Evolutionary conservation across 2,888 invertebrate genomes (phyloP).

Genomic region (Hoplodrina blanda): DNA sequence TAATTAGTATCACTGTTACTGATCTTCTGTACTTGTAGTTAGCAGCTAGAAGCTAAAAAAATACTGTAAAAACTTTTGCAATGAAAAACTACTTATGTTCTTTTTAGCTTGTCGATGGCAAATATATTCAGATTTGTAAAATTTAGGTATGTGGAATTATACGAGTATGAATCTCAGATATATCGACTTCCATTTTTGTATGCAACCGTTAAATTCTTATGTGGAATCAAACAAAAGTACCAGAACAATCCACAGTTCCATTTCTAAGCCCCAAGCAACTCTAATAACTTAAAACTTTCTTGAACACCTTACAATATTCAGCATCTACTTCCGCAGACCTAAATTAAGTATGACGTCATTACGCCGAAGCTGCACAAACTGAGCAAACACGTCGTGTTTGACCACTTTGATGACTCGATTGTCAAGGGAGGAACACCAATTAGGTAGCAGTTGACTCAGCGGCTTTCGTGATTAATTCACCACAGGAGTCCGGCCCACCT

Average conservation of each 20-base stretch:
- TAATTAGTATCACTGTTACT: too few relatives aligned
- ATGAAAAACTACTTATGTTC: too few relatives aligned
- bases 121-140: too few relatives aligned
- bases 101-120: too few relatives aligned
- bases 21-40: too few relatives aligned
- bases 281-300: conserved; percentile 2
- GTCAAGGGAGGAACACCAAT: conserved; percentile 74
- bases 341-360: conserved; percentile 56
- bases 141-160: too few relatives aligned
- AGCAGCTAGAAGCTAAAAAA: too few relatives aligned
- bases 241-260: not conserved
- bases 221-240: not conserved
- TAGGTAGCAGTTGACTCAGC: conserved; percentile 79
- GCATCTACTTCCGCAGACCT: conserved; percentile 7
- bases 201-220: too few relatives aligned
- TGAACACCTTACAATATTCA: conserved; percentile 23
- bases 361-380: conserved; percentile 42
- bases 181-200: too few relatives aligned
- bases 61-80: too few relatives aligned
- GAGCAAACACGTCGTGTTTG: conserved; percentile 63
- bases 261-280: not conserved
- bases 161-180: too few relatives aligned
- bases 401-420: conserved; percentile 74
- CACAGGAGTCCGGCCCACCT: conserved; percentile 71
- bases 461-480: conserved; percentile 78